Evolutionary conservation across 1,140 invertebrate species (phyloP).

Genomic region (Ectropis grisescens): DNA sequence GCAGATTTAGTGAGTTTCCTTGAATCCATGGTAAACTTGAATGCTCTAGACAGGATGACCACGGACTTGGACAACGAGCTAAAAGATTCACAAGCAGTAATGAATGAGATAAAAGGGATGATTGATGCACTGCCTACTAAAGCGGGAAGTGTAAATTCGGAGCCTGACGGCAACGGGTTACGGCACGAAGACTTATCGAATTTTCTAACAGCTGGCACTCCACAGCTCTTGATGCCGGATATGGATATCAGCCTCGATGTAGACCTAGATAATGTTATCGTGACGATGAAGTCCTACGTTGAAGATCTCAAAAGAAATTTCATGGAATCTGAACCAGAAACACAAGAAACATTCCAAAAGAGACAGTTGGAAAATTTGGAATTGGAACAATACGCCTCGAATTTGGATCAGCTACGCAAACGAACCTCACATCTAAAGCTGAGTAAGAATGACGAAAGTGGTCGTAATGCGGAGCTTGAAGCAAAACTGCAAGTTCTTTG

Average conservation of each 20-base stretch:
- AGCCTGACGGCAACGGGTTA: conserved; percentile 10
- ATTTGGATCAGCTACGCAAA: conserved; percentile 41
- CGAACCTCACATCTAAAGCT: conserved; percentile 36
- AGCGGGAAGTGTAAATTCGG: conserved; percentile 4
- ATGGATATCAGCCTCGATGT: conserved; percentile 32
- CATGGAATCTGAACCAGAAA: conserved; percentile 8
- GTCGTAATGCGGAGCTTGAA: conserved; percentile 35
- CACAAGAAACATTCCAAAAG: conserved; percentile 1
- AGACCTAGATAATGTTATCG: conserved; percentile 37
- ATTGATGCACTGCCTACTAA: conserved; percentile 30
- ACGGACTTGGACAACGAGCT: conserved; percentile 41
- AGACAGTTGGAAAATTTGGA: conserved; percentile 25
- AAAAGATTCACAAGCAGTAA: conserved; percentile 39
- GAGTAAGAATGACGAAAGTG: conserved; percentile 16
- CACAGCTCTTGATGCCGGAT: conserved; percentile 36
- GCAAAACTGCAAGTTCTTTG: conserved; percentile 36
- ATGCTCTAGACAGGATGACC: conserved; percentile 44
- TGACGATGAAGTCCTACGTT: conserved; percentile 35
- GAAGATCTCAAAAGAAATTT: conserved; percentile 37
- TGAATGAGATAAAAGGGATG: conserved; percentile 42
- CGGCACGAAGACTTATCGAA: conserved; percentile 29
- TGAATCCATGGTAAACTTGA: conserved; percentile 28
- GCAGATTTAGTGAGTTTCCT: too few relatives aligned
- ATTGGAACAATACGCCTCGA: conserved; percentile 34
- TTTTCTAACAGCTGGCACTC: conserved; percentile 26